phyloP scores from a whole-genome alignment of 1,140 invertebrate species.

The Formica selysi region DNA sequence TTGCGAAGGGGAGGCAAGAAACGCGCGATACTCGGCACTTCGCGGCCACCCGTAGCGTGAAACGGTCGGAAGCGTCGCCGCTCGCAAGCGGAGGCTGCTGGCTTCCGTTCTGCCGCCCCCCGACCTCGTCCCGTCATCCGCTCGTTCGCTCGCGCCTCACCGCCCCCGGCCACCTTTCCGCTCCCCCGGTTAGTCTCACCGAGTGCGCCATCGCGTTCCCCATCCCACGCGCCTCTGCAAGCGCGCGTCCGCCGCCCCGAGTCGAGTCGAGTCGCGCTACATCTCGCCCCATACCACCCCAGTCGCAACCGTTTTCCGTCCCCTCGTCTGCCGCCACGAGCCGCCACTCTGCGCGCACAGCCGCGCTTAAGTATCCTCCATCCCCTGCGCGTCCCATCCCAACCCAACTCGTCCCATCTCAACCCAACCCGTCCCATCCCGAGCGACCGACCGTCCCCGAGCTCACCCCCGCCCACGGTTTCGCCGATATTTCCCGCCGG shows the following conservation, averaged over 20 bases:
- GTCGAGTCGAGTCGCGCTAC: constrained; percentile 25
- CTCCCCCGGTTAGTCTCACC: constrained; percentile 21
- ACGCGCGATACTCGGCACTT: constrained; percentile 56
- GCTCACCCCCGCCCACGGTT: constrained; percentile 35
- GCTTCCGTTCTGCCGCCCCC: constrained; percentile 77
- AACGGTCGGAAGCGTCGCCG: constrained; percentile 73
- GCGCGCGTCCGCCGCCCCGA: constrained; percentile 23
- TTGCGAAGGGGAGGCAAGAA: constrained; percentile 9
- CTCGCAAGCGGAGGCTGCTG: constrained; percentile 78
- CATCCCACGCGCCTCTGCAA: constrained; percentile 27
- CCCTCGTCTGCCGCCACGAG: constrained; percentile 64
- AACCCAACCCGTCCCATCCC: constrained; percentile 34
- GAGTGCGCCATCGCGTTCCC: constrained; percentile 54
- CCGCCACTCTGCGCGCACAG: constrained; percentile 76
- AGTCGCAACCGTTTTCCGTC: constrained; percentile 41
- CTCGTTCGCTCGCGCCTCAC: constrained; percentile 34
- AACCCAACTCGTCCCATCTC: constrained; percentile 52
- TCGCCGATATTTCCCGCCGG: constrained; percentile 57
- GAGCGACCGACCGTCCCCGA: constrained; percentile 21
- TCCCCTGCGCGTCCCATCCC: constrained; percentile 47
- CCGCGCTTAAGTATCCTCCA: constrained; percentile 80
- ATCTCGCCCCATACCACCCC: constrained; percentile 39
- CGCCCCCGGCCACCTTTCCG: background rate
- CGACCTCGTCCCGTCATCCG: constrained; percentile 42
- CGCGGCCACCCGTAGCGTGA: constrained; percentile 76